These are phyloP conservation scores for Drosophila stalkeri DNA, from an alignment of 2,888 invertebrate genomes.

Conservation along the genomic window DNA sequence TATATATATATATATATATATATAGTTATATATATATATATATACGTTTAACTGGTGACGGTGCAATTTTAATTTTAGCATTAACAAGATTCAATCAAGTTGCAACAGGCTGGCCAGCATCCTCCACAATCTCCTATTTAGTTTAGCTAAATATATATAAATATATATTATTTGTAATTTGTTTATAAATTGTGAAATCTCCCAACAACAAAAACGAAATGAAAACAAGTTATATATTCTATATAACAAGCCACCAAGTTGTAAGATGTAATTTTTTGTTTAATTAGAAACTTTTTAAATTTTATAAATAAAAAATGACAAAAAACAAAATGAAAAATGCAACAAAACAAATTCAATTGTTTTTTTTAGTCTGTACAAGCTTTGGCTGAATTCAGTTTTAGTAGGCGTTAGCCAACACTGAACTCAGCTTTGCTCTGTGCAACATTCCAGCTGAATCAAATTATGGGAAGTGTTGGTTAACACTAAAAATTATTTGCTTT, in stretches of 20 bases:
- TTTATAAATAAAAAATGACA: slow-evolving; percentile 69
- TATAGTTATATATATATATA: slow-evolving; percentile 31
- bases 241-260: slow-evolving; percentile 59
- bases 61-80: slow-evolving; percentile 80
- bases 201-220: slow-evolving; percentile 23
- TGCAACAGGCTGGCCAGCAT: slow-evolving; percentile 37
- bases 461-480: background rate
- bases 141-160: slow-evolving; percentile 53
- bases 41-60: slow-evolving; percentile 76
- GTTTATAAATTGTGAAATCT: slow-evolving; percentile 59
- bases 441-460: background rate
- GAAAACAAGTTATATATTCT: slow-evolving; percentile 22
- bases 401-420: background rate
- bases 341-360: slow-evolving; percentile 5
- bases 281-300: slow-evolving; percentile 76
- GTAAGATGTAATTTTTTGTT: slow-evolving; percentile 62
- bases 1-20: slow-evolving; percentile 41
- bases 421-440: background rate
- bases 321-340: slow-evolving; percentile 52
- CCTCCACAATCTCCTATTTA: slow-evolving; percentile 57
- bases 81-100: slow-evolving; percentile 54
- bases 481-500: no score
- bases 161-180: slow-evolving; percentile 59
- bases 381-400: background rate
- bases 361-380: background rate